phyloP scores from a whole-genome alignment of 2,888 invertebrate species.

The Agelastica alni region DNA sequence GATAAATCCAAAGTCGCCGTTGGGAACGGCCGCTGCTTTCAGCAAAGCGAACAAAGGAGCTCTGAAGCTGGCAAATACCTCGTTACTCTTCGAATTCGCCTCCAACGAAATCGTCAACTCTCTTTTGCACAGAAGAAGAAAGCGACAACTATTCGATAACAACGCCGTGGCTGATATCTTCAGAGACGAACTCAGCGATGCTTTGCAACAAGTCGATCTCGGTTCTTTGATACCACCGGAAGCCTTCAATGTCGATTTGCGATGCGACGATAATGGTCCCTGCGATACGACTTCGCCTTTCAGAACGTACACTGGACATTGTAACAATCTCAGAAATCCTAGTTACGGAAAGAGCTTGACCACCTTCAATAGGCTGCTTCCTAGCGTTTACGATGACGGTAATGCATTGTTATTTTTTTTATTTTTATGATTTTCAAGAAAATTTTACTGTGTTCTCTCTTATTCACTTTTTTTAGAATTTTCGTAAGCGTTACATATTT shows the following conservation, averaged over 20 bases:
- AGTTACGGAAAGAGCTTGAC: slow-evolving; percentile 82
- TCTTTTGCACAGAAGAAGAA: slow-evolving; percentile 63
- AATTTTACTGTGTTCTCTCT: too few species aligned
- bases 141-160: slow-evolving; percentile 75
- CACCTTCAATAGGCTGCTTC: slow-evolving; percentile 81
- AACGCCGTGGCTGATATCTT: slow-evolving; percentile 62
- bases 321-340: slow-evolving; percentile 85
- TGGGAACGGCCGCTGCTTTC: slow-evolving; percentile 87
- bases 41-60: slow-evolving; percentile 88
- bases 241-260: slow-evolving; percentile 66
- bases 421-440: too few species aligned
- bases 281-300: slow-evolving; percentile 75
- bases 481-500: too few species aligned
- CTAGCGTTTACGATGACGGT: slow-evolving; percentile 88
- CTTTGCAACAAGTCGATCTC: slow-evolving; percentile 79
- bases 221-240: slow-evolving; percentile 69
- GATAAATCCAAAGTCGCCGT: slow-evolving; percentile 83
- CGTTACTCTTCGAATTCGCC: slow-evolving; percentile 82
- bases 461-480: too few species aligned
- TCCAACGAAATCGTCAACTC: slow-evolving; percentile 83
- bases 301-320: slow-evolving; percentile 79
- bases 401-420: too few species aligned
- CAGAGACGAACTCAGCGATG: slow-evolving; percentile 73
- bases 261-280: slow-evolving; percentile 70
- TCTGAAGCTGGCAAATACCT: slow-evolving; percentile 80